Evolutionary conservation across 2,888 invertebrate genomes (phyloP), one percentile per base, ranked within the genome.

Genomic region (Camponotus fellah): DNA sequence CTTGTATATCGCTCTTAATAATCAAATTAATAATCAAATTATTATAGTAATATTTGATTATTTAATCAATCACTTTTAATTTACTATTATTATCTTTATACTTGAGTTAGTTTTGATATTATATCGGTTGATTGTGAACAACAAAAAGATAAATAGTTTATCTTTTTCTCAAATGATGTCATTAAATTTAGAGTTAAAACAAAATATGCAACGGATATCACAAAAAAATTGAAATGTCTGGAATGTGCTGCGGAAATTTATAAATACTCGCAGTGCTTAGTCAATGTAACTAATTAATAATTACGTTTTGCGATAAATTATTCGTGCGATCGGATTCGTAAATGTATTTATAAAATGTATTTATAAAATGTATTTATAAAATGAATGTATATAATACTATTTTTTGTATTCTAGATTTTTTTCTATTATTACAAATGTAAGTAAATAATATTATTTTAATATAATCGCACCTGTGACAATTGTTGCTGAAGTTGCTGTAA

Each of bases 401-500:
- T 12, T 17, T 26, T 56, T 26, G 26, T 26, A 26, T 26, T 43
- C 3, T 1, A 43, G 4, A 12, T 14, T 12, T 9, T 9, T 46
- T 46, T 46, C 4, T 43, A 3, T 43, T 43, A 43, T 46, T 12
- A 12, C 43, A 14, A 4, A 12, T 12, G 3, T 12, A 46, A 3
- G 12, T 10, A 17, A 43, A 43, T 14, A 32, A n/a, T 43, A 53
- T 8, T 9, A 12, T 60, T 37, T 12, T 62, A 43, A 21, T 37
- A 4, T 32, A 49, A 34, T 65, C 81, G 56, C 60, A 92, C 94
- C 92, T 96, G 91, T 97, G 96, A 87, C 96, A 97, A 93, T 97
- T 97, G 92, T 97, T 97, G 74, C 95, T 95, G 93, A 97, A 98
- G 89, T 95, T 95, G 86, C 96, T 97, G 95, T 97, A 98, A 74